phyloP scores from a whole-genome alignment of 2,113 vertebrate genomes.

The Strigops habroptila region DNA sequence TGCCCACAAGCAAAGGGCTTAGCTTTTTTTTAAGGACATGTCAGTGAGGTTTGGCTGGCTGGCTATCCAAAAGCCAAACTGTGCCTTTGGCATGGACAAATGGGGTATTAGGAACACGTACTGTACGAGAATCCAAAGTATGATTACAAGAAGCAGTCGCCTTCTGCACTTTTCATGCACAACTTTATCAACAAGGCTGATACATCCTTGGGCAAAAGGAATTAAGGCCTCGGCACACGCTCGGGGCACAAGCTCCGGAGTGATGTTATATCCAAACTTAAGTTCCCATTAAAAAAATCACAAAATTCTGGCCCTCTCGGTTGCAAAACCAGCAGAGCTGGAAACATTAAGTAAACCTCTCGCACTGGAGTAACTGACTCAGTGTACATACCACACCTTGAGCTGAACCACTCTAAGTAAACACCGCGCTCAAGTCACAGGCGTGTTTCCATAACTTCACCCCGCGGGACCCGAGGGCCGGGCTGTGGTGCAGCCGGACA shows the following conservation, averaged over 20 bases:
- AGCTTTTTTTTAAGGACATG: background rate
- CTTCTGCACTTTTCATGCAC: background rate
- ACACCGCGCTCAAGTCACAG: background rate
- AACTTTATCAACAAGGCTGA: background rate
- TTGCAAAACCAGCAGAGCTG: slow-evolving; percentile 35
- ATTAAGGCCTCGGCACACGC: background rate
- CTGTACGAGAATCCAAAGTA: background rate
- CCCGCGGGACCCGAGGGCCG: background rate
- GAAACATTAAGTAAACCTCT: background rate
- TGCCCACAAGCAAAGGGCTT: background rate
- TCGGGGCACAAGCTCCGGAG: background rate
- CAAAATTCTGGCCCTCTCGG: background rate
- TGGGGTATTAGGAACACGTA: background rate
- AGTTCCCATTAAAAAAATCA: slow-evolving; percentile 10
- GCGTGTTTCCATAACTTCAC: accelerated
- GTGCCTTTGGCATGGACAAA: background rate
- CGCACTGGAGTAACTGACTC: background rate
- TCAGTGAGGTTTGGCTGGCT: background rate
- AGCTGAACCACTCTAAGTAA: background rate
- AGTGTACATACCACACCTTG: background rate
- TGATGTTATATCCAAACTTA: background rate
- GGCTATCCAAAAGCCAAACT: background rate
- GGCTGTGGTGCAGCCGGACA: background rate
- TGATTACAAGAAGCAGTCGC: background rate
- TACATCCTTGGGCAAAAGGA: background rate